Percentiles rank a stretch among this genome's conserved stretches.
Evolutionary conservation across 2,113 vertebrate species (phyloP).

Genomic region (Uria aalge): DNA sequence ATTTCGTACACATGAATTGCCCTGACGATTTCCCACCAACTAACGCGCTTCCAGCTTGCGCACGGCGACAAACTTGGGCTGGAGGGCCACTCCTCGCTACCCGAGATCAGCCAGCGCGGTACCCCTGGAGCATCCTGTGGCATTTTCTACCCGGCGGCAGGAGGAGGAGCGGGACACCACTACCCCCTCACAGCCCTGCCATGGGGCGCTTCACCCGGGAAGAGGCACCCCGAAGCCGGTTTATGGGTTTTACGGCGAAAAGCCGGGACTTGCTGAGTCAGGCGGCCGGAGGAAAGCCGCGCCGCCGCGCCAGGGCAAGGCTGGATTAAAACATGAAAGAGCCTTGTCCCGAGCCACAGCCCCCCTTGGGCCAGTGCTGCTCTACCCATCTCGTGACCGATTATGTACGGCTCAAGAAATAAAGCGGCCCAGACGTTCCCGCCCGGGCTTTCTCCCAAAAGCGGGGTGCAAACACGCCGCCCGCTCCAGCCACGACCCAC

Average conservation of each 20-base stretch:
- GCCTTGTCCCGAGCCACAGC: background rate
- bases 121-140: background rate
- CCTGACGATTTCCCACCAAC: background rate
- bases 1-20: fast-evolving
- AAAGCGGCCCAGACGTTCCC: background rate
- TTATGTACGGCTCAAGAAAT: background rate
- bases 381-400: background rate
- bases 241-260: background rate
- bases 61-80: background rate
- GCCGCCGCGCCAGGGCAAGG: background rate
- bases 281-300: background rate
- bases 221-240: background rate
- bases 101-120: fast-evolving
- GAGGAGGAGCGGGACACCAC: background rate
- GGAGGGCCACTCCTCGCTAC: background rate
- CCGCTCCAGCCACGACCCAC: fast-evolving
- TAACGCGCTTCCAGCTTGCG: background rate
- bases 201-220: fast-evolving
- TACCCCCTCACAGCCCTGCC: background rate
- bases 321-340: slow-evolving; percentile 34
- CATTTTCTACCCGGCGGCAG: too few species aligned
- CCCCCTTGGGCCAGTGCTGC: background rate
- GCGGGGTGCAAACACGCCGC: fast-evolving
- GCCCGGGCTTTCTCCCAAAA: background rate
- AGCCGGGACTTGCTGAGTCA: background rate